Evolutionary conservation across 2,113 vertebrate genomes (phyloP).

Genomic region (Trematocara macrostoma): DNA sequence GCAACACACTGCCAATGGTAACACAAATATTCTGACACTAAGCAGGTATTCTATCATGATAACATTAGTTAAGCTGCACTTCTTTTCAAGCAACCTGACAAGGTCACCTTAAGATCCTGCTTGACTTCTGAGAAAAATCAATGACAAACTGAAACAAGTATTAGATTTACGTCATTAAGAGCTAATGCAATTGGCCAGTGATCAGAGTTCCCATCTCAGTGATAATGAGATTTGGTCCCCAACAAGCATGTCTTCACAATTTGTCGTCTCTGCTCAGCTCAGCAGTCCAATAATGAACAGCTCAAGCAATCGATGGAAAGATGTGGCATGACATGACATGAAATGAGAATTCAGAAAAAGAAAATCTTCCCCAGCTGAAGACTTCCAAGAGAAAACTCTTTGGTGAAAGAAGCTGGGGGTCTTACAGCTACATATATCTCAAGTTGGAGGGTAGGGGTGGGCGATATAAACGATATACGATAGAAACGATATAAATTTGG

Average conservation of each 20-base stretch:
- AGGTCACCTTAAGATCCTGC: neutral
- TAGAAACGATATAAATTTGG: too few species aligned
- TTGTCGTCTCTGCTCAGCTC: neutral
- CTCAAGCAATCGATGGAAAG: conserved; percentile 1
- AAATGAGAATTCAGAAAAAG: neutral
- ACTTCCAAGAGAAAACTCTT: neutral
- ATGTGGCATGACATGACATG: neutral
- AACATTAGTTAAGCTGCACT: neutral
- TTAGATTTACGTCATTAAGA: conserved; percentile 2
- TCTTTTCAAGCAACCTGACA: neutral
- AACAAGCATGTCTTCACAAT: neutral
- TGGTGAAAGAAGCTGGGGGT: neutral
- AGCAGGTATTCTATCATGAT: neutral
- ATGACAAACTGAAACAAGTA: neutral
- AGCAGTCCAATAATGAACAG: neutral
- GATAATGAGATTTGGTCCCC: conserved; percentile 11
- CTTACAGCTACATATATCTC: neutral
- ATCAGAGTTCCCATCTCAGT: neutral
- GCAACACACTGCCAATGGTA: neutral
- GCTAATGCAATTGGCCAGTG: neutral
- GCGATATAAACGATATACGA: too few species aligned
- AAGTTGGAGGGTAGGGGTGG: neutral
- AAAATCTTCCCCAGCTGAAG: neutral
- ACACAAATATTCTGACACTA: neutral
- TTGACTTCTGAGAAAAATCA: neutral